Percentiles rank a stretch among this genome's conserved stretches.
Conservation (phyloP, 2,113 vertebrate genomes). For the Setophaga kirtlandii region DNA sequence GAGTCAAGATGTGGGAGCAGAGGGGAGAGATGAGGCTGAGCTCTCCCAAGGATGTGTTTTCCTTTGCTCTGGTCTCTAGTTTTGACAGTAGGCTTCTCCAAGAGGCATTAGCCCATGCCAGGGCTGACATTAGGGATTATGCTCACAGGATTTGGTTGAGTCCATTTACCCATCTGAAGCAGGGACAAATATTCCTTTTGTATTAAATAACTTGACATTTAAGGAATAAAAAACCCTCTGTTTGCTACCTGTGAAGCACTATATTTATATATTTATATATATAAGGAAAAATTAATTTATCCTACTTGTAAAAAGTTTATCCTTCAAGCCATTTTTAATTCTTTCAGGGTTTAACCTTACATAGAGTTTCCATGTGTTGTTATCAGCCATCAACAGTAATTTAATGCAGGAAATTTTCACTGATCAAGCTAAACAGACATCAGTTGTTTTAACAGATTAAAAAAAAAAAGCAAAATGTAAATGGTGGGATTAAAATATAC, state of each 20-base stretch:
- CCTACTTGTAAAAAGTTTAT: background rate
- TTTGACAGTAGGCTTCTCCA: background rate
- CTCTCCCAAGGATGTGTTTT: background rate
- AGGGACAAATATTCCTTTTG: background rate
- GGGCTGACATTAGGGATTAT: background rate
- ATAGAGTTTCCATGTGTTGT: background rate
- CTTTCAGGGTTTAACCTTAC: background rate
- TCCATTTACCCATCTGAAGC: background rate
- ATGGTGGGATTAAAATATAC: background rate
- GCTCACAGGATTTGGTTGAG: background rate
- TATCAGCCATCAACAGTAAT: slow-evolving; percentile 32
- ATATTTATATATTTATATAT: background rate
- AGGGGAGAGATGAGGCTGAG: background rate
- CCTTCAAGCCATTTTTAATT: background rate
- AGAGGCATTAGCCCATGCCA: background rate
- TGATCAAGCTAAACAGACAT: background rate
- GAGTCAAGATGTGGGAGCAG: background rate
- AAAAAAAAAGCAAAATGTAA: background rate
- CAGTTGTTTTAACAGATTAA: background rate
- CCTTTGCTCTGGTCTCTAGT: background rate
- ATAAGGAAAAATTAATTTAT: background rate
- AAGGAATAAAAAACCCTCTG: background rate
- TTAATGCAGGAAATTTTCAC: slow-evolving; percentile 26
- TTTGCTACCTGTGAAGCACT: background rate
- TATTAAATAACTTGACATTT: background rate